These are phyloP conservation scores for Helostoma temminkii DNA, from an alignment of 2,797 vertebrate genomes.

Conservation along the genomic window DNA sequence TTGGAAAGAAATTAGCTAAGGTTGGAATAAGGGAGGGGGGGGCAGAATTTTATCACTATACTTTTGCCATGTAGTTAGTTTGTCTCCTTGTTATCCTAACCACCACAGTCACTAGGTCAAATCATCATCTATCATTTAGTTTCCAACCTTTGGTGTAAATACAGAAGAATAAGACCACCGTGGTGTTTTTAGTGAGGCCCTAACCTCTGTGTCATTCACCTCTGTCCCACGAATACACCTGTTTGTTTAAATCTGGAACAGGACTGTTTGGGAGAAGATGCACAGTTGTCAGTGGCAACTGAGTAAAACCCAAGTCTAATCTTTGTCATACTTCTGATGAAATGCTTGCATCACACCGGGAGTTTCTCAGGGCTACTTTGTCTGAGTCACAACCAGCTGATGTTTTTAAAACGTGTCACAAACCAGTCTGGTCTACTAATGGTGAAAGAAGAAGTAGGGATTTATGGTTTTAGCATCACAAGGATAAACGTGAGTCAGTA, in stretches of 20 bases:
- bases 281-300: neutral
- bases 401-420: slow-evolving; percentile 32
- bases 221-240: neutral
- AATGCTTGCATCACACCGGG: slow-evolving; percentile 4
- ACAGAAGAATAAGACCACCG: neutral
- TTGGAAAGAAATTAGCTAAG: neutral
- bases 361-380: slow-evolving; percentile 25
- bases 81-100: neutral
- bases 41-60: too few species aligned
- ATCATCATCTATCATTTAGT: neutral
- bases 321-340: slow-evolving; percentile 17
- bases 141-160: neutral
- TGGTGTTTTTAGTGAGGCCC: neutral
- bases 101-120: neutral
- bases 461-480: neutral
- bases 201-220: slow-evolving; percentile 18
- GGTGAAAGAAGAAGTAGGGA: slow-evolving; percentile 32
- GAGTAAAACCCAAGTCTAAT: neutral
- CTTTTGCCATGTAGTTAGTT: too few species aligned
- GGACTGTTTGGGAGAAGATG: slow-evolving; percentile 14
- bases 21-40: neutral
- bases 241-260: slow-evolving; percentile 28
- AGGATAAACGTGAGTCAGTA: neutral
- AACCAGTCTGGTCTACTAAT: slow-evolving; percentile 29
- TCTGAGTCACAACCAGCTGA: slow-evolving; percentile 53